phyloP scores from a whole-genome alignment of 2,888 invertebrate genomes.

The Ectobius pallidus region DNA sequence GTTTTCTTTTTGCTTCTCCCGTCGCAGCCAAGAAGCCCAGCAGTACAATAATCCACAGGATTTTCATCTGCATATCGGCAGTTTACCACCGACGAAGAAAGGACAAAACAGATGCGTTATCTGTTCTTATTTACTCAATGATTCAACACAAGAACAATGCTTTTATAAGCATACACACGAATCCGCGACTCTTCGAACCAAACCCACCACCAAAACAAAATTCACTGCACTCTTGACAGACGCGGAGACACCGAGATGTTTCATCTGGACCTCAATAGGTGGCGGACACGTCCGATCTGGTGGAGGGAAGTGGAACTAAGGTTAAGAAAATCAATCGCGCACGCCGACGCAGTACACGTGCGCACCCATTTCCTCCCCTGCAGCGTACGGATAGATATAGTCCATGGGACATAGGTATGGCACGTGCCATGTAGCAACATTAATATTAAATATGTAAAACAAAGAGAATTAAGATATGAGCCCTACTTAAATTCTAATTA shows the following conservation, averaged over 20 bases:
- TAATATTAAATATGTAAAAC: too few relatives aligned
- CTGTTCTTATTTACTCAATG: background rate
- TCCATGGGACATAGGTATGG: too few relatives aligned
- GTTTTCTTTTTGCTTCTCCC: conserved; percentile 64
- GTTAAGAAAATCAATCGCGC: conserved; percentile 32
- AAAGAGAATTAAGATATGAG: too few relatives aligned
- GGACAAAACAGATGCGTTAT: conserved; percentile 3
- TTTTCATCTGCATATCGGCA: conserved; percentile 51
- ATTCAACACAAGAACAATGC: background rate
- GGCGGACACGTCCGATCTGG: conserved; percentile 18
- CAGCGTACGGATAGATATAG: background rate
- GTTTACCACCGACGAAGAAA: conserved; percentile 33
- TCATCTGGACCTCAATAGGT: conserved; percentile 34
- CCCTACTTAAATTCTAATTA: too few relatives aligned
- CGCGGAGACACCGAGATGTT: conserved; percentile 25
- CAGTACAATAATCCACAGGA: conserved; percentile 57
- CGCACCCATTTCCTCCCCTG: conserved; percentile 14
- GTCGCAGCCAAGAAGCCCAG: conserved; percentile 53
- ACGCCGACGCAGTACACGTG: conserved; percentile 18
- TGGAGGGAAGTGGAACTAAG: conserved; percentile 22
- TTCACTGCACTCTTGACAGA: conserved; percentile 35
- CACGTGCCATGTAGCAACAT: too few relatives aligned
- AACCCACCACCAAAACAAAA: conserved; percentile 28
- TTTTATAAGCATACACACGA: conserved; percentile 23
- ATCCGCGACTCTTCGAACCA: conserved; percentile 9